These are phyloP conservation scores for Mycteria americana DNA, from an alignment of 2,797 vertebrate species.

Conservation along the genomic window DNA sequence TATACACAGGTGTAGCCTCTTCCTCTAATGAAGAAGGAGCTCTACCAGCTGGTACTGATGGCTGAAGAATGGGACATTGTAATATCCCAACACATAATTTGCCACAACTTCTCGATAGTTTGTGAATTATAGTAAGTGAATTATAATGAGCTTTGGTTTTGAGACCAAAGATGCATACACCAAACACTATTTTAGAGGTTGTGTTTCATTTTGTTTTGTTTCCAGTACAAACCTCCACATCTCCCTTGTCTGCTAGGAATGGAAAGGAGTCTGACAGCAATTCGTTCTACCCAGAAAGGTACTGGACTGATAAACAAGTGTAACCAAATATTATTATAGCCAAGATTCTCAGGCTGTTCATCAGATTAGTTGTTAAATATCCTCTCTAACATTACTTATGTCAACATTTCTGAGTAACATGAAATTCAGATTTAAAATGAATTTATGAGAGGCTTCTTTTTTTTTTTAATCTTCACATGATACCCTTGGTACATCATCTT, in stretches of 20 bases:
- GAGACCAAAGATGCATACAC: background rate
- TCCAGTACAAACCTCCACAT: background rate
- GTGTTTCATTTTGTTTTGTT: background rate
- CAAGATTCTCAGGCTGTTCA: background rate
- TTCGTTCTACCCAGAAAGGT: rapidly evolving
- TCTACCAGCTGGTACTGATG: background rate
- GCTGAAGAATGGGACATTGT: background rate
- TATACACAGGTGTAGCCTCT: background rate
- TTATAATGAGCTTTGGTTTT: background rate
- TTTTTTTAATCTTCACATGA: too few relatives aligned
- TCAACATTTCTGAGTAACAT: background rate
- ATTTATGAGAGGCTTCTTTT: background rate
- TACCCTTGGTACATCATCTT: background rate
- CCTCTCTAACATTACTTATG: background rate
- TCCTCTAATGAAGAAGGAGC: background rate
- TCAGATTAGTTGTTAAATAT: background rate
- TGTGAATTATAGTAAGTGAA: background rate
- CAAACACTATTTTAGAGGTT: background rate
- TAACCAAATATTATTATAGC: background rate
- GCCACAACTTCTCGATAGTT: background rate
- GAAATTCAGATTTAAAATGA: background rate
- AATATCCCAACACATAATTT: background rate
- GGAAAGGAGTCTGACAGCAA: background rate
- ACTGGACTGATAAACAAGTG: rapidly evolving
- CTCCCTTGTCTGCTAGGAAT: background rate